Evolutionary conservation across 2,797 vertebrate species (phyloP), one percentile per base, ranked within the genome.

Genomic region (Poliocrania exsul): DNA sequence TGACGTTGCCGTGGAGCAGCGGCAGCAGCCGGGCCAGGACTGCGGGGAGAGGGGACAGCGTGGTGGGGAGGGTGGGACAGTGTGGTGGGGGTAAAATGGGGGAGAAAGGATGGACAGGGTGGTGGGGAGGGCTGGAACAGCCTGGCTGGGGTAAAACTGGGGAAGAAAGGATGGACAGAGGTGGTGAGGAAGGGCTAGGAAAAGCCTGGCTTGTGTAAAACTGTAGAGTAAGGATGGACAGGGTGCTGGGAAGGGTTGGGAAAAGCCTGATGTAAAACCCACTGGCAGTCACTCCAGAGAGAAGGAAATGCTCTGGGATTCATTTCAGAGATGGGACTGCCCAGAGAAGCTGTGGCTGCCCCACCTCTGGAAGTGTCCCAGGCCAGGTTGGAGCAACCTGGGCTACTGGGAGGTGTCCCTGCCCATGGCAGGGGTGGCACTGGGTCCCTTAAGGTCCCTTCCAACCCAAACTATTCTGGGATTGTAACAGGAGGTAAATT

Each of bases 1-100:
- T 98, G 40, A 98, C 93, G 1, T 99, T 99, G 5, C 99, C 99
- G 2, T 99, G 99, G 29, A 99, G 98, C 93, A 99, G 97, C 0
- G 99, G 98, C 49, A 99, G 98, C 31, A 99, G 97, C 94, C 98
- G 98, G 23, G 95, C 58, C 6, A 99, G 97, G 90, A 99, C 99
- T 99, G 95, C 3, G 69, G 16, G n/a, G 16, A 77, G 13, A 44
- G 18, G 1, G 25, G 2, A 24, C 3, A 26, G 29, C 13, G 31
- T 31, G 26, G 47, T 18, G 8, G 31, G 29, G 33, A 23, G 4
- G 37, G 10, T 0, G 3, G n/a, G 35, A 42, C 29, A 47, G 17
- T 64, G 0, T 0, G 3, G 2, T 8, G 20, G 29, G 18, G 18
- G 51, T n/a, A 31, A 13, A 40, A 40, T 40, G 38, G 38, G 38